Base-by-base conservation (phyloP, 2,113 vertebrate genomes). In the Peromyscus maniculatus region DNA sequence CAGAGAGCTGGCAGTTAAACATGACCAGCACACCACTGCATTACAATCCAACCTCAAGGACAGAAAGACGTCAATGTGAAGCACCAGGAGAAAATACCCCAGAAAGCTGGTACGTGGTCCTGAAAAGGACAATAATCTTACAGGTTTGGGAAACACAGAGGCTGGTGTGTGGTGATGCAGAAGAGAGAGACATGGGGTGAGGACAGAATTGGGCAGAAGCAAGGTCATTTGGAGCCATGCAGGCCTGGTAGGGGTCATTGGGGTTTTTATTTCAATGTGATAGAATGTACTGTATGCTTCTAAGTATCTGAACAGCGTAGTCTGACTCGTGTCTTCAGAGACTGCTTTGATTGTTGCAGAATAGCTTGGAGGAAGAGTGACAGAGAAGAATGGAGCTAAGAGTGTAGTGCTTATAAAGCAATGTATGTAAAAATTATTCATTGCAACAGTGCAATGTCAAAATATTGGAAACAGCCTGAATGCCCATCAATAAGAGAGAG, bases 1-100 rank as follows among this genome's bases (percentile, higher is more conserved):
- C 88, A 66, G 84, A 97, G 49, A 93, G 77, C 79, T 64, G 43
- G 24, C 17, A 95, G 74, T 57, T 87, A 52, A 92, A 52, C 64
- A 43, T 17, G 87, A 43, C 80, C 75, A 26, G 36, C 3, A 24
- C 49, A 43, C 24, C 39, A n/a, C 43, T 72, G 21, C 5, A 12
- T 46, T 83, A 28, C 84, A 57, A 39, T 39, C 43, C 62, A 49
- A 36, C 36, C 84, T 92, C 66, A 79, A 33, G 10, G 74, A 62
- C 69, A 96, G 13, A 39, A 69, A 79, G 46, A 31, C n/a, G 22
- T 59, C 1, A 10, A 17, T 24, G 64, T 4, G 16, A 39, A 84
- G 26, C 31, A 71, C 74, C 19, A 49, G n/a, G 59, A 55, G 59
- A 77, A 26, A 62, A 66, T 24, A 43, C 43, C 64, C 64, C 31